Conservation (phyloP, 2,888 invertebrate species). For the Perithous albicinctus region DNA sequence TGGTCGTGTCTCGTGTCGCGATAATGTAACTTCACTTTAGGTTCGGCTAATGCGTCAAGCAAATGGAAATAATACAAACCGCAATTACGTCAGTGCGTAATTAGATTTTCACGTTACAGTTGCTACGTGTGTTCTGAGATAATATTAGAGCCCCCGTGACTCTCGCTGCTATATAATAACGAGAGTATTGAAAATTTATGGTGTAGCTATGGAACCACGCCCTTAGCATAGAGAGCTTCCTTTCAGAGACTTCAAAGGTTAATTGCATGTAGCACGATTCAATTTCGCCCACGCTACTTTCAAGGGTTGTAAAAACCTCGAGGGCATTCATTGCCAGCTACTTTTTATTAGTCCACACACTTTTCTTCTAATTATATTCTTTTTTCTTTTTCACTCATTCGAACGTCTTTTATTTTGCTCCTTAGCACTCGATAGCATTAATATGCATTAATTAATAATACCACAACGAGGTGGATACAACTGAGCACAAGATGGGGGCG, state of each 20-base stretch:
- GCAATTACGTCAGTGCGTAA: constrained; percentile 4
- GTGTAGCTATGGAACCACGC: constrained; percentile 14
- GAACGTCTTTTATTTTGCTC: too few relatives aligned
- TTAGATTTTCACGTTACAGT: not conserved
- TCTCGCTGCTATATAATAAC: not conserved
- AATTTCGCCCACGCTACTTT: constrained; percentile 22
- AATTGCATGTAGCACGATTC: constrained; percentile 23
- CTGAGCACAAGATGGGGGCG: too few relatives aligned
- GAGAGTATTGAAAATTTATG: not conserved
- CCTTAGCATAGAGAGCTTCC: not conserved
- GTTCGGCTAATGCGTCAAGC: not conserved
- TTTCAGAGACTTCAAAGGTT: constrained; percentile 17
- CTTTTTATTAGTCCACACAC: too few relatives aligned
- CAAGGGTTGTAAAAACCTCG: constrained; percentile 18
- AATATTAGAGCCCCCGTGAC: not conserved
- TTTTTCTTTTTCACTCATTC: too few relatives aligned
- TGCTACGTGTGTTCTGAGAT: not conserved
- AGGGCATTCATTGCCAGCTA: not conserved
- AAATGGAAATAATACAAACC: constrained; percentile 33
- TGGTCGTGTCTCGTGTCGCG: not conserved
- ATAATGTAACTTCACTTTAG: constrained; percentile 10
- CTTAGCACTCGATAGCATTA: too few relatives aligned
- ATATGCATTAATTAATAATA: too few relatives aligned
- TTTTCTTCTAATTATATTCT: too few relatives aligned
- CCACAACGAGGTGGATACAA: too few relatives aligned